Evolutionary conservation across 1,140 invertebrate genomes (phyloP), one percentile per base, ranked within the genome.

Genomic region (Drosophila malerkotliana): DNA sequence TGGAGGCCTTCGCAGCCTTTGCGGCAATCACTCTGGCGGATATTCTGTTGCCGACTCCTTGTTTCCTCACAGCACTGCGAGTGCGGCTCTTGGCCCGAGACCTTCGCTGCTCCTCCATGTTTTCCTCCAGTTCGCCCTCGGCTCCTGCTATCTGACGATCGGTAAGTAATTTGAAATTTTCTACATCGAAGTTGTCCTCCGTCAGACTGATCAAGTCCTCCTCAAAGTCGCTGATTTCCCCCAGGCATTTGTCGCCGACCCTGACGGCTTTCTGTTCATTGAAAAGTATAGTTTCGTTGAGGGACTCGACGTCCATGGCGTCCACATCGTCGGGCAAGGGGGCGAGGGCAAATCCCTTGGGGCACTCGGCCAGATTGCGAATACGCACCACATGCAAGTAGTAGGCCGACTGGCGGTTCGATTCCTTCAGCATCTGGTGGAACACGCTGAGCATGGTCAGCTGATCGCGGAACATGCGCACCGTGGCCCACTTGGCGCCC

Each of bases 391-490:
- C 64, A 24, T 91, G 90, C 2, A 91, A n/a, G 6, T 66, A 63
- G 32, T 80, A 90, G 9, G 48, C 9, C 0, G 85, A 64, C 7
- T 69, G 71, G 2, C 52, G 45, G 68, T 91, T 91, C 10, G 90
- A 88, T 72, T 91, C 82, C 39, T 62, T 67, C 0, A 91, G 72
- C 57, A 90, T 32, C 39, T 91, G 77, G 55, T 85, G 76, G 37
- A 91, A 89, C 10, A 87, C 82, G 30, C 54, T 80, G 24, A 90
- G 58, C 57, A 90, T 61, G 15, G 63, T 76, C 5, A 61, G 34
- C 7, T 74, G 30, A 39, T 72, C 57, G 5, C 75, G 69, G 59
- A 90, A 91, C 90, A 91, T 91, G 37, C 90, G 84, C 41, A 91
- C 53, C 30, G 84, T 87, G 12, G 88, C 77, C 62, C 68, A 84